Conservation (phyloP, 2,888 invertebrate genomes). For the Clostera curtula region DNA sequence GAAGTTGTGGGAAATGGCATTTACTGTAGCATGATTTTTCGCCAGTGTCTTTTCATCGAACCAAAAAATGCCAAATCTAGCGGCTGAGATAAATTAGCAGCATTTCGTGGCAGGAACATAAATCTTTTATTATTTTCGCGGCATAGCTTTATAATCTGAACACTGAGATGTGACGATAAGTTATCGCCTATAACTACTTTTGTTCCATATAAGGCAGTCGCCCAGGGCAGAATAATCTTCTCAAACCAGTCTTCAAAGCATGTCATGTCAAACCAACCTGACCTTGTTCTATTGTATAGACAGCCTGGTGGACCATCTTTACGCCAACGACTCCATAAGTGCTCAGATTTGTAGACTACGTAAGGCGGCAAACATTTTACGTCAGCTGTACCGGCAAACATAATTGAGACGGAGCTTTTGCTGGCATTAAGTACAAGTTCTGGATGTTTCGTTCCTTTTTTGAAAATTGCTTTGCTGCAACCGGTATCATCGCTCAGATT, state of each 20-base stretch:
- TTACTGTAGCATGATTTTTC: conserved; percentile 2
- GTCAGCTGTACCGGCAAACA: conserved; percentile 39
- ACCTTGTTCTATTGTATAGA: conserved; percentile 36
- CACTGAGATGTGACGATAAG: conserved; percentile 9
- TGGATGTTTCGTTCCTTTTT: conserved; percentile 9
- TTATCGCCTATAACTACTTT: conserved; percentile 44
- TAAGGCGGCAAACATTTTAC: conserved; percentile 40
- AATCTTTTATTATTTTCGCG: conserved; percentile 7
- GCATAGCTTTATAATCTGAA: conserved; percentile 11
- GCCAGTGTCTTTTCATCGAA: conserved; percentile 1
- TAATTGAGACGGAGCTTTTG: conserved; percentile 36
- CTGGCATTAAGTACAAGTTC: conserved; percentile 31
- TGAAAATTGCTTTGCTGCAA: background rate
- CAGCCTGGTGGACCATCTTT: conserved; percentile 32
- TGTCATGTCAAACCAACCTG: conserved; percentile 36
- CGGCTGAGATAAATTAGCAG: conserved; percentile 23
- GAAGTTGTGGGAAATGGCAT: too few relatives aligned
- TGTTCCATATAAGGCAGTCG: conserved; percentile 21
- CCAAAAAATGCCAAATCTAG: conserved; percentile 31
- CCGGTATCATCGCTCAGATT: conserved; percentile 5
- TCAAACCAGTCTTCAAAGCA: conserved; percentile 36
- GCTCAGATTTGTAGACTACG: conserved; percentile 43
- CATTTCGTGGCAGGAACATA: conserved; percentile 10
- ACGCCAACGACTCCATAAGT: conserved; percentile 43
- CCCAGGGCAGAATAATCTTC: conserved; percentile 17